These are phyloP conservation scores for Rhagoletis pomonella DNA, from an alignment of 1,140 invertebrate species.

Conservation along the genomic window DNA sequence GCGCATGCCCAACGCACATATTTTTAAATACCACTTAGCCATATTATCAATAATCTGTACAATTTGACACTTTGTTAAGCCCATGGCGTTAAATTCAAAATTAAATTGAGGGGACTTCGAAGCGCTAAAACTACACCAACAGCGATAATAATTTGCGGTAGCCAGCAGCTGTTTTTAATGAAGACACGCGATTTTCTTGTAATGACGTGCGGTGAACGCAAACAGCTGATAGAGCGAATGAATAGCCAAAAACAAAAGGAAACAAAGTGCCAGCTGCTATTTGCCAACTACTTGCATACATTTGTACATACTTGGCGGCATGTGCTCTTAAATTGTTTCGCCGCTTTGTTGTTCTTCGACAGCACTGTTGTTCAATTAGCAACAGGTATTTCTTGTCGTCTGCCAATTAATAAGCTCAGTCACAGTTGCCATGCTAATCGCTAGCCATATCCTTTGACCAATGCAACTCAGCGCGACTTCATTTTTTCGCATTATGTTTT, in stretches of 20 bases:
- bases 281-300: not conserved
- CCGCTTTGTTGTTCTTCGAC: not conserved
- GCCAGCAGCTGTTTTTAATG: constrained; percentile 20
- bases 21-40: not conserved
- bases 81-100: not conserved
- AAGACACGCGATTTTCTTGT: constrained; percentile 36
- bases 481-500: not conserved
- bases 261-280: constrained; percentile 8
- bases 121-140: not conserved
- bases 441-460: not conserved
- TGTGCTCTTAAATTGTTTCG: not conserved
- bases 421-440: constrained; percentile 16
- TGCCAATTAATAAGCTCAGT: constrained; percentile 31
- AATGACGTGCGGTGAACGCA: constrained; percentile 7
- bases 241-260: not conserved
- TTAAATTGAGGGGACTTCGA: not conserved
- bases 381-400: constrained; percentile 51
- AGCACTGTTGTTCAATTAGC: constrained; percentile 32
- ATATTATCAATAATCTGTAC: constrained; percentile 26
- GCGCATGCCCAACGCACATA: not conserved
- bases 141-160: constrained; percentile 28
- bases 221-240: constrained; percentile 27
- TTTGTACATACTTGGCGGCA: not conserved
- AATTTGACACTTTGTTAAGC: constrained; percentile 43
- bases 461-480: not conserved